Evolutionary conservation across 2,797 vertebrate genomes (phyloP).

Genomic region (Argya squamiceps): DNA sequence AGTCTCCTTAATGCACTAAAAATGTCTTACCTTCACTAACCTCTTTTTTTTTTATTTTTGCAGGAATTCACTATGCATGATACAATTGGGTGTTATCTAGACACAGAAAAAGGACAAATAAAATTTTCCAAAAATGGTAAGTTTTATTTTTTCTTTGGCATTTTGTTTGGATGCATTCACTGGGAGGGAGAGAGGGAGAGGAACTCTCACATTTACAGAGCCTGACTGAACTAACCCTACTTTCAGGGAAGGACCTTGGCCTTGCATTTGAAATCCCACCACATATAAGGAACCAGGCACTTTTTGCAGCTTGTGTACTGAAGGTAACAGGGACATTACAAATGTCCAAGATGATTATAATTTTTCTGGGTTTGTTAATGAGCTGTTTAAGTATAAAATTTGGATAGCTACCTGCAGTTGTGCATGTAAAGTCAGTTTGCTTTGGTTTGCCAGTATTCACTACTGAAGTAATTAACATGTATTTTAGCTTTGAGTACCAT

Average conservation of each 20-base stretch:
- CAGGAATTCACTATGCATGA: slow-evolving; percentile 99
- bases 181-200: neutral
- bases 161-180: neutral
- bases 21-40: neutral
- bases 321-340: slow-evolving; percentile 81
- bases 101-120: slow-evolving; percentile 86
- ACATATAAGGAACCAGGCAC: slow-evolving; percentile 86
- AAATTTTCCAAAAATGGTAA: slow-evolving; percentile 97
- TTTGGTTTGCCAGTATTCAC: neutral
- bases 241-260: slow-evolving; percentile 91
- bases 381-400: neutral
- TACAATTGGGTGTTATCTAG: slow-evolving; percentile 92
- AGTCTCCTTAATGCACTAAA: neutral
- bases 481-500: neutral
- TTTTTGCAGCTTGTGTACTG: slow-evolving; percentile 94
- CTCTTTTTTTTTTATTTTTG: neutral
- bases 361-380: neutral
- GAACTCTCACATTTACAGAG: accelerated
- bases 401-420: neutral
- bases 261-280: slow-evolving; percentile 90
- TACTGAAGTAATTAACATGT: neutral
- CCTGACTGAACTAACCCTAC: neutral
- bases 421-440: neutral
- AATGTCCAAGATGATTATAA: neutral
- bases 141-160: neutral